Evolutionary conservation across 2,797 vertebrate species (phyloP).

Genomic region (Calcarius lapponicus): DNA sequence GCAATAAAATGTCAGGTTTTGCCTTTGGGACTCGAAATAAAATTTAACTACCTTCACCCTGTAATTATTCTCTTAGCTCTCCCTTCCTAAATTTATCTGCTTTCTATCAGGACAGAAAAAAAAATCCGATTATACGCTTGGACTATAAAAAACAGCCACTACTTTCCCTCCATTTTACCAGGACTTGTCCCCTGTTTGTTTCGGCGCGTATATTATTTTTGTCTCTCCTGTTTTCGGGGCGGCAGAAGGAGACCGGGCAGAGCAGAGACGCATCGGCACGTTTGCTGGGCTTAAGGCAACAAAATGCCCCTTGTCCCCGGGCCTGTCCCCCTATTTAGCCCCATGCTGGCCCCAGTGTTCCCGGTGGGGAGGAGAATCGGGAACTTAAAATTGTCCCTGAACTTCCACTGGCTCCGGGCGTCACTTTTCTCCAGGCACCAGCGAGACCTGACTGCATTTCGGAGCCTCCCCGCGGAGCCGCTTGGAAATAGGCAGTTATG

Average conservation of each 20-base stretch:
- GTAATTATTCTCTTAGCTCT: conserved; percentile 83
- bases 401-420: background rate
- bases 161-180: conserved; percentile 66
- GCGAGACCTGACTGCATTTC: background rate
- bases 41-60: conserved; percentile 82
- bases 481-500: conserved; percentile 30
- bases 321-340: rapidly evolving
- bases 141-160: conserved; percentile 70
- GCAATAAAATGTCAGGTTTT: conserved; percentile 83
- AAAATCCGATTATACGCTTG: conserved; percentile 70
- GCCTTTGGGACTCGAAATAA: conserved; percentile 83
- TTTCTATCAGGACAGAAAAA: conserved; percentile 72
- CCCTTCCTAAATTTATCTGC: conserved; percentile 83
- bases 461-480: conserved; percentile 35
- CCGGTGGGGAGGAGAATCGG: background rate
- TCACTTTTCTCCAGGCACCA: background rate
- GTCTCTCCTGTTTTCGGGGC: background rate
- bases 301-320: background rate
- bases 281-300: background rate
- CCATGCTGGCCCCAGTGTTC: background rate
- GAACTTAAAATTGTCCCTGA: background rate
- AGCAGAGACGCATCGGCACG: background rate
- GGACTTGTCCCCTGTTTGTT: background rate
- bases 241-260: background rate
- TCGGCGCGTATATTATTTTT: background rate